A percentile compares a stretch with the other conserved stretches of the same genome.
phyloP scores from a whole-genome alignment of 2,888 invertebrate species.

The Erebia aethiops region DNA sequence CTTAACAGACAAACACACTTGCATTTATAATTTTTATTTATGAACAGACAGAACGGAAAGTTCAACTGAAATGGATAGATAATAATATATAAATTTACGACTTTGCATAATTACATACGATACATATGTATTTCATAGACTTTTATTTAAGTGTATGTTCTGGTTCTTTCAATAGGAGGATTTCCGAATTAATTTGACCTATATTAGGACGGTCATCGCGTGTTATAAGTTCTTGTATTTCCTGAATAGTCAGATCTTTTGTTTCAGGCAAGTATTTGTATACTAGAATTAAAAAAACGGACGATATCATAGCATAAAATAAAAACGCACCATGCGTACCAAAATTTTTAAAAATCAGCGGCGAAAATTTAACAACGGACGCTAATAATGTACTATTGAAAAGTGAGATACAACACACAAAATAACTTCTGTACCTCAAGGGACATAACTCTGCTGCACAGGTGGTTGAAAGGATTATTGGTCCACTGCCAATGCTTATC shows the following conservation, averaged over 20 bases:
- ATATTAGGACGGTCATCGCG: neutral
- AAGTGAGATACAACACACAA: slow-evolving; percentile 38
- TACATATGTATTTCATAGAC: neutral
- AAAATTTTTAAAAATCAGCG: slow-evolving; percentile 39
- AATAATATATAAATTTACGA: too few species aligned
- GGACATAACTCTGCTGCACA: slow-evolving; percentile 51
- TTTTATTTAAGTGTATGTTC: neutral
- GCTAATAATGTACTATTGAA: slow-evolving; percentile 21
- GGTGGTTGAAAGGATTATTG: slow-evolving; percentile 47
- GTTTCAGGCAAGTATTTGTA: slow-evolving; percentile 47
- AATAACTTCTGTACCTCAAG: slow-evolving; percentile 52
- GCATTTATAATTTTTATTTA: too few species aligned
- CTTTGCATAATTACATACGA: too few species aligned
- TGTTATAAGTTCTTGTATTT: slow-evolving; percentile 40
- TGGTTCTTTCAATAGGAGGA: neutral
- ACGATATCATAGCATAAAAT: slow-evolving; percentile 39
- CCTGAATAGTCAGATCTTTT: slow-evolving; percentile 46
- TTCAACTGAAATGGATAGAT: too few species aligned
- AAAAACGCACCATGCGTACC: slow-evolving; percentile 43
- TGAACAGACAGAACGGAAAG: too few species aligned
- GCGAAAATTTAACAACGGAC: slow-evolving; percentile 33
- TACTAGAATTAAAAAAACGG: slow-evolving; percentile 32
- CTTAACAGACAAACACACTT: too few species aligned
- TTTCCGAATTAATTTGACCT: neutral
- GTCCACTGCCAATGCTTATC: slow-evolving; percentile 40